A percentile compares a stretch with the other conserved stretches of the same genome.
phyloP scores from a whole-genome alignment of 2,888 invertebrate genomes.

The Chaetoderma sp. region DNA sequence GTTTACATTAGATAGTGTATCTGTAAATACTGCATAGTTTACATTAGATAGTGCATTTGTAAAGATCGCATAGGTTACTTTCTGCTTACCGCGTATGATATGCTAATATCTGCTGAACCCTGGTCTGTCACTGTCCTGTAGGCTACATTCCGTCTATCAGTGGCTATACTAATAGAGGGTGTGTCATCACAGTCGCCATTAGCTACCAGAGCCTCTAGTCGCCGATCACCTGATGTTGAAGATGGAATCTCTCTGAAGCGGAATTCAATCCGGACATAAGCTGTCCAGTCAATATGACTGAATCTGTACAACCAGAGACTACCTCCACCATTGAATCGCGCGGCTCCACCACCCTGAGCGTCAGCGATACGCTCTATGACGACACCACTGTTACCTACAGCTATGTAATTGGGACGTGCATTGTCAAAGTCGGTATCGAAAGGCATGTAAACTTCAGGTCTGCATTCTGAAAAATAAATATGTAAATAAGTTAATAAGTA shows the following conservation, averaged over 20 bases:
- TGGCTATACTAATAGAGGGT: not conserved
- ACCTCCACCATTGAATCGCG: not conserved
- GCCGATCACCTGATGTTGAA: not conserved
- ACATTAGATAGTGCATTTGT: no score
- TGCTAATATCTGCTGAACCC: not conserved
- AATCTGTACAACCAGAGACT: slow-evolving; percentile 1
- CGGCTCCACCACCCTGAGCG: slow-evolving; percentile 1
- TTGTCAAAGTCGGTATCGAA: not conserved
- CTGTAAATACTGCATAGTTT: no score
- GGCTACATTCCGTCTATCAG: not conserved
- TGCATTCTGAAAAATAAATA: not conserved
- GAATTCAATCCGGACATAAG: not conserved
- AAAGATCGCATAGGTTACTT: no score
- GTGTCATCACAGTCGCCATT: slow-evolving; percentile 5
- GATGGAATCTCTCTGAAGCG: not conserved
- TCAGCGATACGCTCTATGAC: not conserved
- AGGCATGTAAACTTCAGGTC: slow-evolving; percentile 4
- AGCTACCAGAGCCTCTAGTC: slow-evolving; percentile 2
- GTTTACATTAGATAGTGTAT: no score
- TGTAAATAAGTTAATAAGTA: no score
- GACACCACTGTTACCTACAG: not conserved
- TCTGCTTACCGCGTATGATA: not conserved
- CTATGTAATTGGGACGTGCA: not conserved
- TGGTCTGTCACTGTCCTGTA: not conserved
- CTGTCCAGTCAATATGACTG: not conserved